Base-by-base conservation (phyloP, 2,888 invertebrate genomes). In the Acanthopleura granulata region DNA sequence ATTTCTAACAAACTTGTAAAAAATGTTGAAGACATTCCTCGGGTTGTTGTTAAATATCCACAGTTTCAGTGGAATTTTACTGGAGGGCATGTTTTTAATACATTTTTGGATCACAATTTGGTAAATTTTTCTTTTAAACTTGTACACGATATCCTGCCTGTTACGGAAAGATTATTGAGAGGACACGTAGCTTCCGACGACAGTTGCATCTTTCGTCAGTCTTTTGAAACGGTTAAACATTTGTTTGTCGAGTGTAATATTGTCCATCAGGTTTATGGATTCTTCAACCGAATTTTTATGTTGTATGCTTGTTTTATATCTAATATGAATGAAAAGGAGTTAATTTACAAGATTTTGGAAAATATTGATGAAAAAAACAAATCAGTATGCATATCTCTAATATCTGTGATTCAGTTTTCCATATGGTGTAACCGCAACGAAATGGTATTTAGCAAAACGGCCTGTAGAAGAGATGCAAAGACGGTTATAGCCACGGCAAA, bases 31-130 rank as follows among this genome's bases (percentile, higher is more conserved):
- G 66, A 22, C 18, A 3, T 66, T 18, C 66, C 66, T 27, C 6
- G 66, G 25, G 29, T 66, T 27, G 29, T 66, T 27, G 22, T 27
- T 16, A 66, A 66, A 27, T 27, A 27, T 22, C 66, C 66, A 22
- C 66, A 66, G 6, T 6, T 66, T 27, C 22, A 66, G 18, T 66
- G 66, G 66, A 22, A 22, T 22, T 16, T 22, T 16, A 66, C 14
- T 22, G 6, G 66, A 27, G 25, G 14, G 6, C 16, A 22, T 27
- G 66, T 66, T 27, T 66, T 66, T 66, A 22, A 66, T 27, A 1
- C 29, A 27, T 66, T 66, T 27, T 27, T 66, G 66, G 66, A 66
- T 66, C 66, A 66, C 29, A 66, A 66, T 66, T 27, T 66, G 16
- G 29, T 66, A 16, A 6, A 66, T 66, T 66, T 57, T 27, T 27